Evolutionary conservation across 1,140 invertebrate genomes (phyloP), one percentile per base, ranked within the genome.

Genomic region (Grapholita molesta): DNA sequence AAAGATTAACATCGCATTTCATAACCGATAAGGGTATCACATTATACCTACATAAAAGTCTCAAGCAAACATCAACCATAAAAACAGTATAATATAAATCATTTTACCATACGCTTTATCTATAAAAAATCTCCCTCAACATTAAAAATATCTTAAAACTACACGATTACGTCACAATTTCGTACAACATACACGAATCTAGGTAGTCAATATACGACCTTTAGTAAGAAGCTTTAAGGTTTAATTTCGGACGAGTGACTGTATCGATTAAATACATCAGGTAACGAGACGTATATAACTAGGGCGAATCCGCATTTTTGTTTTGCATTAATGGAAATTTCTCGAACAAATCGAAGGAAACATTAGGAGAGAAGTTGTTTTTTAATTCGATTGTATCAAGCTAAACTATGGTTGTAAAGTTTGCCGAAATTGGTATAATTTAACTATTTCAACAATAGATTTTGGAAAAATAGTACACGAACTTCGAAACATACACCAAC

Each of bases 211-310:
- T 25, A 12, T 57, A 8, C 53, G 53, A 57, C 53, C 21, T 57
- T 25, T 12, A 57, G 12, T 57, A 12, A 3, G 24, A 25, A 25
- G 21, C 21, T 12, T n/a, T 24, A 24, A 23, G 21, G 52, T 24
- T 15, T 15, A 8, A 30, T 61, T 61, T 61, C 25, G n/a, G n/a
- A 61, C 55, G 55, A 66, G 66, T 72, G 67, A 75, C 70, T 74
- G 66, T 73, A 69, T 57, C 68, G 71, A 65, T 70, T 75, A 78
- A 76, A 72, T 73, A 82, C 78, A 83, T 89, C 85, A 89, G 88
- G 85, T 89, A 88, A 89, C 86, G 80, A 79, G 85, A 90, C 83
- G 85, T 84, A 87, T 84, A 87, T 42, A 65, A 33, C 28, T 23
- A 7, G 15, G 55, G 55, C 55, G 55, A 28, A 61, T 61, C 55